phyloP scores from a whole-genome alignment of 2,113 vertebrate genomes.

The Zootoca vivipara region DNA sequence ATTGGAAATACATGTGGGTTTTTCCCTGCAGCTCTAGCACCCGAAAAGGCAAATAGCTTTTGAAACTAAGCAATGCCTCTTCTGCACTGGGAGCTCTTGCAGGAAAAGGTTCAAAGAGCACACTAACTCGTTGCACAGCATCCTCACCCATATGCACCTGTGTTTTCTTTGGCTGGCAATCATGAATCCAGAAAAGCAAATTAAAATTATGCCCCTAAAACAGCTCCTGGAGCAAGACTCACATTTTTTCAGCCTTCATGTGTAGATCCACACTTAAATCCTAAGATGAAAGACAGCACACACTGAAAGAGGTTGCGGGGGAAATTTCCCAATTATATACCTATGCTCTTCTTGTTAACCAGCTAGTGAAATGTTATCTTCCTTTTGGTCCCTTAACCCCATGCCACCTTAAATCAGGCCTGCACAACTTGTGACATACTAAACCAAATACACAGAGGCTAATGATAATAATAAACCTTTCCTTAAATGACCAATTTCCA shows the following conservation, averaged over 20 bases:
- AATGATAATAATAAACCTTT: too few species aligned
- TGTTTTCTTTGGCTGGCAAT: neutral
- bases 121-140: too few species aligned
- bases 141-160: neutral
- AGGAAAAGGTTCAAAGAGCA: neutral
- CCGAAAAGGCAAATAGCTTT: neutral
- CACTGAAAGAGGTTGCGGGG: neutral
- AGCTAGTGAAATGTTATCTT: neutral
- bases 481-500: too few species aligned
- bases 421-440: neutral
- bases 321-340: neutral
- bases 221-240: constrained; percentile 28
- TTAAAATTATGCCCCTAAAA: neutral
- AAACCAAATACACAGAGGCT: neutral
- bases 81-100: neutral
- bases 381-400: neutral
- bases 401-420: neutral
- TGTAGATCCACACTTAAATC: constrained; percentile 65
- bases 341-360: neutral
- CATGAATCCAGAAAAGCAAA: neutral
- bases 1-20: neutral
- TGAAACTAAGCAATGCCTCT: neutral
- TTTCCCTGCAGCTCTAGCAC: neutral
- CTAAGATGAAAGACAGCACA: constrained; percentile 63
- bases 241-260: constrained; percentile 76